phyloP scores from a whole-genome alignment of 2,797 vertebrate species.

The Tympanoctomys barrerae region DNA sequence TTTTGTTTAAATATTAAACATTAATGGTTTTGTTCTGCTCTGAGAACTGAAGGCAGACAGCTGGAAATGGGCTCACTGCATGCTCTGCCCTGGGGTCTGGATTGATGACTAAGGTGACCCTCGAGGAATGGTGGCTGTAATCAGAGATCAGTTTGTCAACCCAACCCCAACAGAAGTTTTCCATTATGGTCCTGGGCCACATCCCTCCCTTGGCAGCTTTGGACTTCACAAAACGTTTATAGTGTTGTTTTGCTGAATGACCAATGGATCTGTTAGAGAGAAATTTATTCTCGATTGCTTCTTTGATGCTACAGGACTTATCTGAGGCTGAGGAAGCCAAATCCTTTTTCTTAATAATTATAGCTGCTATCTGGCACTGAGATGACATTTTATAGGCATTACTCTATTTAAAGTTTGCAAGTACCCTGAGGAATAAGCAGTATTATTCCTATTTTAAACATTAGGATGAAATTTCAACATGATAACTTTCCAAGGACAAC shows the following conservation, averaged over 20 bases:
- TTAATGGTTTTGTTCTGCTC: slow-evolving; percentile 64
- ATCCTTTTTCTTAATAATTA: slow-evolving; percentile 16
- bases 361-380: neutral
- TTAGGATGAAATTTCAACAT: neutral
- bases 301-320: neutral
- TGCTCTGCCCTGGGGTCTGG: neutral
- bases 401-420: slow-evolving; percentile 53
- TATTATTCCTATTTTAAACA: slow-evolving; percentile 36
- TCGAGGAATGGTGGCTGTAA: neutral
- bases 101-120: slow-evolving; percentile 59
- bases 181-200: neutral
- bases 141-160: neutral
- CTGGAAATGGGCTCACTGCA: slow-evolving; percentile 1
- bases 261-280: neutral
- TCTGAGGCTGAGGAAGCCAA: neutral
- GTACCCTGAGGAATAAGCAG: neutral
- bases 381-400: slow-evolving; percentile 7
- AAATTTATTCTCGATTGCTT: neutral
- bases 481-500: neutral
- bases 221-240: neutral
- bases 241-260: neutral
- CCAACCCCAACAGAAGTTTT: neutral
- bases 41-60: slow-evolving; percentile 38
- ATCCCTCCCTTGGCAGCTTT: neutral
- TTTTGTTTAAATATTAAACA: slow-evolving; percentile 80